Evolutionary conservation across 2,888 invertebrate genomes (phyloP).

Genomic region (Sialis lutaria): DNA sequence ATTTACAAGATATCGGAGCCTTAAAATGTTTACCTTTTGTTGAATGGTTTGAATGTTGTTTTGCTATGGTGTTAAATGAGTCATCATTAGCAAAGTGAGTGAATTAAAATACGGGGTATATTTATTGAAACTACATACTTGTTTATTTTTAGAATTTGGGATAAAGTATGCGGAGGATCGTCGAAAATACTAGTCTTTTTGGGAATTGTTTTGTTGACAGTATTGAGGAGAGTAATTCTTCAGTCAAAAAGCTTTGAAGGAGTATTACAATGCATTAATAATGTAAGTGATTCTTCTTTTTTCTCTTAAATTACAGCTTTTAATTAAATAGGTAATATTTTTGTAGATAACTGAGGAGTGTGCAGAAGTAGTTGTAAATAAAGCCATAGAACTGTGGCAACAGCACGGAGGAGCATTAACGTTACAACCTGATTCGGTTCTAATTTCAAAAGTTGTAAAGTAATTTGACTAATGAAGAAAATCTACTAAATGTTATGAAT

Average conservation of each 20-base stretch:
- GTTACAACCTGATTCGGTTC: slow-evolving; percentile 12
- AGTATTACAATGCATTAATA: slow-evolving; percentile 45
- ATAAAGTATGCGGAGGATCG: slow-evolving; percentile 74
- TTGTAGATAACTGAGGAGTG: slow-evolving; percentile 59
- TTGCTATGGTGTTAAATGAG: slow-evolving; percentile 64
- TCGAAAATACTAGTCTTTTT: slow-evolving; percentile 66
- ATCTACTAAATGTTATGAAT: no score
- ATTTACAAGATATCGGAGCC: slow-evolving; percentile 45
- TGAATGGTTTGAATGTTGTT: slow-evolving; percentile 68
- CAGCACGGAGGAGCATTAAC: slow-evolving; percentile 47
- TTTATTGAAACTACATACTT: background rate
- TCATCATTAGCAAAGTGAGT: slow-evolving; percentile 57
- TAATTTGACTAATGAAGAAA: no score
- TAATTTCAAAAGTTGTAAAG: no score
- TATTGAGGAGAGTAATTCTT: slow-evolving; percentile 46
- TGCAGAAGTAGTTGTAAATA: slow-evolving; percentile 67
- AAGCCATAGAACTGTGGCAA: slow-evolving; percentile 75
- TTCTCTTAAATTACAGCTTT: slow-evolving; percentile 25
- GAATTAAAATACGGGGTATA: slow-evolving; percentile 1
- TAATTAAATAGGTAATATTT: slow-evolving; percentile 10
- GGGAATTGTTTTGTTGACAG: slow-evolving; percentile 54
- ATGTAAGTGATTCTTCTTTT: slow-evolving; percentile 28
- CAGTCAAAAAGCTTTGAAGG: slow-evolving; percentile 39
- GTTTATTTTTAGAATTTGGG: slow-evolving; percentile 56
- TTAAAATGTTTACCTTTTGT: slow-evolving; percentile 48